Evolutionary conservation across 2,888 invertebrate species (phyloP), one percentile per base, ranked within the genome.

Genomic region (Pristionchus arcanus): DNA sequence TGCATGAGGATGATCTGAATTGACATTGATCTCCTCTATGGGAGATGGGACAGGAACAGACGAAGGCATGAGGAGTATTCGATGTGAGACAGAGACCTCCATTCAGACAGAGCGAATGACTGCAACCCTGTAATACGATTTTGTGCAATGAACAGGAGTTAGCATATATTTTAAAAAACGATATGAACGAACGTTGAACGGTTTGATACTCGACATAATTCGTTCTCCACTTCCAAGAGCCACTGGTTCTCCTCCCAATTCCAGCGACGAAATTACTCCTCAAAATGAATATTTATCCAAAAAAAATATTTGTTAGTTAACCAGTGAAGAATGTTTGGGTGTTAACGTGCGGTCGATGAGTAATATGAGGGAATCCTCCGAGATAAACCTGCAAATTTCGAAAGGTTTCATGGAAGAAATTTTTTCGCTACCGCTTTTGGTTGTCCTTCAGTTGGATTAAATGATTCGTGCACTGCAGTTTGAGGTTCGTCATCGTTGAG

Each of bases 11-110:
- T 3, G 91, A 89, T 81, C 91, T 90, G 89, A 90, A 92, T 83
- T 94, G 93, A 89, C 94, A 94, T 25, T 91, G 91, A 16, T 91
- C 91, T 37, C 94, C 94, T 55, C 59, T n/a, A 28, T 66, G 63
- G n/a, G 77, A 59, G 49, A 49, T 11, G 2, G 81, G 59, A 63
- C 89, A 89, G 1, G 77, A 77, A 37, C 89, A 89, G 34, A 89
- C 89, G 63, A 42, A 89, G 13, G 55, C 77, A 34, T 53, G 28
- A 53, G 81, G 77, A 2, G 74, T 49, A 59, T 89, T 89, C 55
- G 89, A 77, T 59, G 89, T 34, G 77, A 89, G 42, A 42, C 89
- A 89, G 25, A 63, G 89, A 59, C 89, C 89, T 34, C 77, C 81
- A 63, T 89, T 89, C 55, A 89, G 63, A 89, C 89, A 89, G 1